Percentiles rank a stretch among this genome's conserved stretches.
Conservation (phyloP, 2,113 vertebrate genomes). For the Cyanoramphus novaezelandiae region DNA sequence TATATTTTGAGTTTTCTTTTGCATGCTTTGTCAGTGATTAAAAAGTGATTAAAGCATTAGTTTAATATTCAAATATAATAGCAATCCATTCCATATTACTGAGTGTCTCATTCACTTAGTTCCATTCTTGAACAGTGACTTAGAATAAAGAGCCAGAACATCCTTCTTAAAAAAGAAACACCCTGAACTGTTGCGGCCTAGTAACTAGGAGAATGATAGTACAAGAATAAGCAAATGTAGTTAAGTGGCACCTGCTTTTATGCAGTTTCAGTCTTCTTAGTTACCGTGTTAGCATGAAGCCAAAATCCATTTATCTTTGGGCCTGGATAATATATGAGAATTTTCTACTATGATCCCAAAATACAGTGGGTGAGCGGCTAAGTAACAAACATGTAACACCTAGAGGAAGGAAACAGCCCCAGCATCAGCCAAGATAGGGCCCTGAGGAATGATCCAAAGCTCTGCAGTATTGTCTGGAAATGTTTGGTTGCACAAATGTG, state of each 20-base stretch:
- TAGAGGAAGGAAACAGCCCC: not conserved
- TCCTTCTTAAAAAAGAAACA: not conserved
- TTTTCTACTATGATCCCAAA: not conserved
- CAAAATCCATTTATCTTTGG: not conserved
- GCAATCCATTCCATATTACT: not conserved
- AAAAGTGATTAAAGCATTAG: not conserved
- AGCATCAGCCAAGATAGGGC: not conserved
- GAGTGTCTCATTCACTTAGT: not conserved
- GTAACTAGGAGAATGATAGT: not conserved
- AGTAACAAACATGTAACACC: not conserved
- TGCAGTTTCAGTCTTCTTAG: not conserved
- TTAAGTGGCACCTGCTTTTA: not conserved
- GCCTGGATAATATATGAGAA: not conserved
- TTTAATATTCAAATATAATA: not conserved
- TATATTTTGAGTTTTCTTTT: not conserved
- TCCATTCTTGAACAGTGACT: not conserved
- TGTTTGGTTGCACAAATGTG: not conserved
- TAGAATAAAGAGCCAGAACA: not conserved
- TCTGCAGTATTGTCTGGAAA: not conserved
- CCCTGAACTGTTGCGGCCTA: not conserved
- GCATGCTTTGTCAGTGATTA: not conserved
- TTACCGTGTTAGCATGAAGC: not conserved
- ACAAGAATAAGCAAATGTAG: not conserved
- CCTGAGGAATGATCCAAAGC: not conserved
- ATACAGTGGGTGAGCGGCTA: not conserved